Evolutionary conservation across 2,113 vertebrate species (phyloP).

Genomic region (Malurus melanocephalus): DNA sequence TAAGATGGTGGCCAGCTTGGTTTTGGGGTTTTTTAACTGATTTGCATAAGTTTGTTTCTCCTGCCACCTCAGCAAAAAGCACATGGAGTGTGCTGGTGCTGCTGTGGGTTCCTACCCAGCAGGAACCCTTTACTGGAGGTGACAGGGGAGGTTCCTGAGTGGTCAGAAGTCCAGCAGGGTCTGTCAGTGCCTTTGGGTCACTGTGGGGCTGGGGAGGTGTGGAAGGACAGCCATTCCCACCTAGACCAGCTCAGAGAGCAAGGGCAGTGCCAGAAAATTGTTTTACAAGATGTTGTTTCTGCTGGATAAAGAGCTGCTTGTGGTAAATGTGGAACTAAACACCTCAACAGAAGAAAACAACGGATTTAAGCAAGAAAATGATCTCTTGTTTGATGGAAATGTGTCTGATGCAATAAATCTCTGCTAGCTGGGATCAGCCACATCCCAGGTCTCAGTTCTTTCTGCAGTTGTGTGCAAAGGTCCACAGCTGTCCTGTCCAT

Average conservation of each 20-base stretch:
- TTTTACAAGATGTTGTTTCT: background rate
- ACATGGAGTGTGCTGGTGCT: background rate
- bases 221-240: background rate
- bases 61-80: background rate
- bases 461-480: background rate
- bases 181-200: fast-evolving
- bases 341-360: background rate
- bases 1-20: background rate
- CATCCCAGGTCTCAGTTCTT: background rate
- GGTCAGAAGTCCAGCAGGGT: background rate
- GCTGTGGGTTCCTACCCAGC: background rate
- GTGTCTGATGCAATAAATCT: background rate
- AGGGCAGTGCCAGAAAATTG: background rate
- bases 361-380: background rate
- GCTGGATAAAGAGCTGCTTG: background rate
- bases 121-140: background rate
- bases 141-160: fast-evolving
- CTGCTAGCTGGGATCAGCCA: background rate
- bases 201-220: fast-evolving
- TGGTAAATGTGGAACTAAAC: background rate
- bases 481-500: background rate
- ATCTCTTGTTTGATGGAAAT: background rate
- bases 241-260: background rate
- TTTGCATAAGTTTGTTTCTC: background rate
- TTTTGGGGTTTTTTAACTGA: background rate